Percentiles rank a stretch among this genome's conserved stretches.
phyloP scores from a whole-genome alignment of 1,140 invertebrate genomes.

The Babylonia areolata region DNA sequence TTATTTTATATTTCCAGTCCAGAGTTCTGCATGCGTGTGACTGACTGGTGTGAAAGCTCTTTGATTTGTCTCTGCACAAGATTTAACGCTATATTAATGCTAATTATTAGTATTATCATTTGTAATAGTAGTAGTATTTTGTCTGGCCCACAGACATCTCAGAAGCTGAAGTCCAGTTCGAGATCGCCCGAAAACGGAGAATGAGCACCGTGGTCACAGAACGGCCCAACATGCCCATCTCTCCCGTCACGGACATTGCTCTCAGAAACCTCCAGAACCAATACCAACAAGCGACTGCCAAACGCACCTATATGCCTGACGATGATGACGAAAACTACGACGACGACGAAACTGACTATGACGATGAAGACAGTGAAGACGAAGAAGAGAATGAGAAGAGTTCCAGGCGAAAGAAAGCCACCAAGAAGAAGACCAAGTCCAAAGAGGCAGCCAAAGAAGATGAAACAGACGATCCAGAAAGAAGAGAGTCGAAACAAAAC shows the following conservation, averaged over 20 bases:
- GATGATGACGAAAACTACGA: neutral
- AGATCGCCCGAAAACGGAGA: neutral
- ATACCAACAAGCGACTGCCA: neutral
- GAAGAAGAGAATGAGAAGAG: neutral
- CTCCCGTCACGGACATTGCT: neutral
- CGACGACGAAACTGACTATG: neutral
- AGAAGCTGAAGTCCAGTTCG: neutral
- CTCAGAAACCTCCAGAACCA: neutral
- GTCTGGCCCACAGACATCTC: neutral
- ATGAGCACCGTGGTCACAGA: conserved; percentile 3
- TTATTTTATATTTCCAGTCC: too few relatives aligned
- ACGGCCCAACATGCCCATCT: neutral
- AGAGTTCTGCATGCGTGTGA: too few relatives aligned
- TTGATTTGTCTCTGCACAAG: too few relatives aligned
- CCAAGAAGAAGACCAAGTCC: neutral
- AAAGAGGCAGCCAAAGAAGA: neutral
- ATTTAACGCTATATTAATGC: too few relatives aligned
- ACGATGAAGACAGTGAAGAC: neutral
- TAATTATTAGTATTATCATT: too few relatives aligned
- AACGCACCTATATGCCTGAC: neutral
- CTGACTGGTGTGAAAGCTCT: too few relatives aligned
- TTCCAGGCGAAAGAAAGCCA: neutral
- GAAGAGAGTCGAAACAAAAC: neutral
- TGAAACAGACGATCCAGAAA: neutral
- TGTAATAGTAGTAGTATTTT: too few relatives aligned